A percentile compares a stretch with the other conserved stretches of the same genome.
Evolutionary conservation across 2,113 vertebrate genomes (phyloP).

Genomic region (Eleginops maclovinus): DNA sequence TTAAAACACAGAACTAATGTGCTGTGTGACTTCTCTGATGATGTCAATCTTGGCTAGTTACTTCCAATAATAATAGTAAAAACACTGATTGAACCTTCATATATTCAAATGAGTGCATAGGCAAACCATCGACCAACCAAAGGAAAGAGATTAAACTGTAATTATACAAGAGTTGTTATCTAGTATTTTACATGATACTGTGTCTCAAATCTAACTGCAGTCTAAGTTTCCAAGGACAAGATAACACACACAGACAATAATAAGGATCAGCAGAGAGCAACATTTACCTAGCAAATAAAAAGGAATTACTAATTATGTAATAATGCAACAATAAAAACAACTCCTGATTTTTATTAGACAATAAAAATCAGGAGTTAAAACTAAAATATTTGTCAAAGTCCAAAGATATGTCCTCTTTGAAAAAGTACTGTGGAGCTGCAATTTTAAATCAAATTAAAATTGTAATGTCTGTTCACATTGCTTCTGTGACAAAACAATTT

Average conservation of each 20-base stretch:
- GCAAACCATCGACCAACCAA: constrained; percentile 20
- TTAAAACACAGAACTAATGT: not conserved
- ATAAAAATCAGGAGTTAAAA: too few species aligned
- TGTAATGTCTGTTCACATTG: too few species aligned
- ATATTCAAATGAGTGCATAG: not conserved
- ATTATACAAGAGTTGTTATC: not conserved
- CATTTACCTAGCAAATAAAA: too few species aligned
- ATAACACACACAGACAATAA: not conserved
- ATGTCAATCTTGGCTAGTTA: not conserved
- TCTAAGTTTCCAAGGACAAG: not conserved
- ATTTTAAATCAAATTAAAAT: too few species aligned
- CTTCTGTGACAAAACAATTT: too few species aligned
- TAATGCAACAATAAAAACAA: not conserved
- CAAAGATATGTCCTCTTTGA: too few species aligned
- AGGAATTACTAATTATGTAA: not conserved
- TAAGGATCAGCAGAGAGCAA: too few species aligned
- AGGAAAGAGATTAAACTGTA: not conserved
- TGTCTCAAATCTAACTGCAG: not conserved
- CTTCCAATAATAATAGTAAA: not conserved
- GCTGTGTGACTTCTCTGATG: not conserved
- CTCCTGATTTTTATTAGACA: not conserved
- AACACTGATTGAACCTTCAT: constrained; percentile 4
- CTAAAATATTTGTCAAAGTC: too few species aligned
- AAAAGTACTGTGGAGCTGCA: too few species aligned
- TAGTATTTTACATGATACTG: too few species aligned